Evolutionary conservation across 1,140 invertebrate genomes (phyloP).

Genomic region (Zelostemma sp.): DNA sequence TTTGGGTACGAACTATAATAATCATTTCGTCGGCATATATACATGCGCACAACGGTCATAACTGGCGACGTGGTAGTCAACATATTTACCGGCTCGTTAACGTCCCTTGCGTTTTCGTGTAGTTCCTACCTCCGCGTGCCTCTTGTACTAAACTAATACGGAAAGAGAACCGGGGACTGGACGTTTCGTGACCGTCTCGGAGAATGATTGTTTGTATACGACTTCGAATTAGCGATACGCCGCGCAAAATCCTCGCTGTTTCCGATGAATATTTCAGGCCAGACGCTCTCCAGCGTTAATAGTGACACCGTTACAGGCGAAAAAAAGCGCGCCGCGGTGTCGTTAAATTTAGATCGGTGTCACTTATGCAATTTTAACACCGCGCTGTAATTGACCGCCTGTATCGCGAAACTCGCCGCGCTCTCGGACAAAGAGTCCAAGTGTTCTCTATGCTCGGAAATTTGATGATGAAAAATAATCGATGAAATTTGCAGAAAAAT

Average conservation of each 20-base stretch:
- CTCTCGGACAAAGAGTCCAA: too few relatives aligned
- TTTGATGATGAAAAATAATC: too few relatives aligned
- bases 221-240: too few relatives aligned
- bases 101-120: conserved; percentile 55
- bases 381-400: conserved; percentile 11
- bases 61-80: conserved; percentile 66
- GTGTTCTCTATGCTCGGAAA: too few relatives aligned
- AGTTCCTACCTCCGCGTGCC: conserved; percentile 31
- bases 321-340: conserved; percentile 6
- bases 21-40: conserved; percentile 67
- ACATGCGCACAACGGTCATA: conserved; percentile 46
- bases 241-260: too few relatives aligned
- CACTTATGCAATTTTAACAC: conserved; percentile 18
- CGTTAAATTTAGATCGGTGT: conserved; percentile 19
- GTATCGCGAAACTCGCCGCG: too few relatives aligned
- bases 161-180: conserved; percentile 32
- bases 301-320: conserved; percentile 5
- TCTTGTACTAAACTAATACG: conserved; percentile 48
- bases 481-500: too few relatives aligned
- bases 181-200: conserved; percentile 33
- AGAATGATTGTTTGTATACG: neutral
- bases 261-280: conserved; percentile 1
- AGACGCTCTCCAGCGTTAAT: conserved; percentile 3
- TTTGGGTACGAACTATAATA: conserved; percentile 71
- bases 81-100: conserved; percentile 72